Base-by-base conservation (phyloP, 2,888 invertebrate species). In the Orthosia cruda region DNA sequence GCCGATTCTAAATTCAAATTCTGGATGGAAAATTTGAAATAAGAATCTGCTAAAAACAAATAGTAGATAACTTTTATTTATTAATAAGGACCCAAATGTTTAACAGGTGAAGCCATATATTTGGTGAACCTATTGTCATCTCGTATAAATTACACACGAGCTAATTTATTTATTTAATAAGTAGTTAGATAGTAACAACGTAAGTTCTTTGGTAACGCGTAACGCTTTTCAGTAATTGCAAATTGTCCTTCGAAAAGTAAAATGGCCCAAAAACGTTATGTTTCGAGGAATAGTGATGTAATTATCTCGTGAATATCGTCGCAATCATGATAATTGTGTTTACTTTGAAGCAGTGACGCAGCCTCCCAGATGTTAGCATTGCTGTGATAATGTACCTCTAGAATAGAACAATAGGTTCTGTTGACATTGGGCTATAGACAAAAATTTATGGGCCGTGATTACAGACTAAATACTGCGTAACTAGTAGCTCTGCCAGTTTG, bases 241-340 rank as follows among this genome's bases (percentile, higher is more conserved):
- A 40, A 40, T 40, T 40, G 13, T 40, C 20, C 58, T 7, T 55
- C 13, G 4, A 58, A 58, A 32, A 32, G 13, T 13, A 59, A 40
- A 59, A 59, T 59, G 15, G 45, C 61, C 45, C 61, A 80, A 82
- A 68, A 70, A 59, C 58, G 20, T 74, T 74, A 66, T 61, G 50
- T 73, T 59, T 50, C 26, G 12, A 66, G 66, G 55, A 75, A 78
- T 74, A 83, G 73, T 87, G 75, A 83, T 79, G 76, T 85, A 85
- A 86, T 83, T 59, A 74, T 78, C 71, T 77, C 64, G 47, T 69
- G 55, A 77, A 84, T 64, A 76, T 64, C 58, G 47, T 65, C 66
- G 66, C 71, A 55, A 78, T 77, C 73, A 57, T 50, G 81, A 77
- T 84, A 80, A 63, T 82, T 75, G 15, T 87, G 88, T 87, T 87